Percentiles rank a stretch among this genome's conserved stretches.
Evolutionary conservation across 1,140 invertebrate genomes (phyloP).

Genomic region (Tyrophagus putrescentiae): DNA sequence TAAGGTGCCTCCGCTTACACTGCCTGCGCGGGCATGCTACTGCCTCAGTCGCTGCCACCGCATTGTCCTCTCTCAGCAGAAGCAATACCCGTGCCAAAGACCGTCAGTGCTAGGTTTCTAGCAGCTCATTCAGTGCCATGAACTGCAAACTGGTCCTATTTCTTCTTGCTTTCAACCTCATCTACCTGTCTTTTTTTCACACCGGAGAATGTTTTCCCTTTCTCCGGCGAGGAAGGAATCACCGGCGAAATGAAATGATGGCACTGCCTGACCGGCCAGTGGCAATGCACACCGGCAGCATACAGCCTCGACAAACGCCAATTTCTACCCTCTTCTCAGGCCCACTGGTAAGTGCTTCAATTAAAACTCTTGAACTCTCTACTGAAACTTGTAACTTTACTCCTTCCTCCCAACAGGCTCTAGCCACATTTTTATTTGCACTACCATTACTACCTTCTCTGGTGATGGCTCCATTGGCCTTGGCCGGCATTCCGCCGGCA

Average conservation of each 20-base stretch:
- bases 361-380: neutral
- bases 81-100: too few species aligned
- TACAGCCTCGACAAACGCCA: neutral
- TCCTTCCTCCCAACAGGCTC: neutral
- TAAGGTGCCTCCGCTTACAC: neutral
- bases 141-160: neutral
- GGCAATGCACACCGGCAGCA: neutral
- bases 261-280: neutral
- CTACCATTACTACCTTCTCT: slow-evolving; percentile 11
- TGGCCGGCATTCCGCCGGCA: slow-evolving; percentile 11
- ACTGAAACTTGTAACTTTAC: neutral
- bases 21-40: neutral
- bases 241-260: neutral
- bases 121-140: too few species aligned
- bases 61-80: too few species aligned
- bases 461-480: slow-evolving; percentile 13
- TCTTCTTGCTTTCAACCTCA: neutral
- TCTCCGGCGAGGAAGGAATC: neutral
- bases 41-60: too few species aligned
- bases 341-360: neutral
- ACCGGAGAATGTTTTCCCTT: neutral
- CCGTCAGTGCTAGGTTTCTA: too few species aligned
- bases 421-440: slow-evolving; percentile 15
- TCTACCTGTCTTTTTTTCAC: neutral
- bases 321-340: neutral